Conservation (phyloP, 2,888 invertebrate species). For the Thereva unica region DNA sequence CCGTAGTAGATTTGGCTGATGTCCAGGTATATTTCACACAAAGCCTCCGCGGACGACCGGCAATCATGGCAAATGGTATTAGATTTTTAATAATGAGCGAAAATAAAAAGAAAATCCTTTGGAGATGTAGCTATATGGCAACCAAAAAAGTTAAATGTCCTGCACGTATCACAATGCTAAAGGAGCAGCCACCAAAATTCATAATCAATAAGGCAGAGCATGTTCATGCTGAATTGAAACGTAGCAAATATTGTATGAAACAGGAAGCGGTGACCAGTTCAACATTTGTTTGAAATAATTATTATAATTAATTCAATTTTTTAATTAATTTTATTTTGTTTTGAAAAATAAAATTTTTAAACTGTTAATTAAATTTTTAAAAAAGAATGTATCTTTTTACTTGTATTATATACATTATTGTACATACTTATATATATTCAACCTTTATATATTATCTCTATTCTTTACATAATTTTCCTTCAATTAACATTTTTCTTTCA, state of each 20-base stretch:
- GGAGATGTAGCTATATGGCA: slow-evolving; percentile 59
- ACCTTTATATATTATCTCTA: background rate
- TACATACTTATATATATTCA: background rate
- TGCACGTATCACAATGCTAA: slow-evolving; percentile 57
- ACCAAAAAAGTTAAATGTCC: slow-evolving; percentile 58
- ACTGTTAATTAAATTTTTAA: too few relatives aligned
- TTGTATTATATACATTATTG: too few relatives aligned
- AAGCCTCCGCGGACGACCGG: slow-evolving; percentile 56
- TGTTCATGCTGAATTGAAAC: slow-evolving; percentile 56
- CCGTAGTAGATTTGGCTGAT: slow-evolving; percentile 54
- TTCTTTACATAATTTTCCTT: background rate
- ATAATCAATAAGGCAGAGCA: slow-evolving; percentile 57
- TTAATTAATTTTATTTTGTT: slow-evolving; percentile 6
- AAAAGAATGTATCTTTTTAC: too few relatives aligned
- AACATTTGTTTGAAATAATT: slow-evolving; percentile 16
- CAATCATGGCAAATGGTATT: slow-evolving; percentile 58
- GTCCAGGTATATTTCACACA: slow-evolving; percentile 56
- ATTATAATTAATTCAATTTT: slow-evolving; percentile 2
- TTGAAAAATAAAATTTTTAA: too few relatives aligned
- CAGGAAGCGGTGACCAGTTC: slow-evolving; percentile 44
- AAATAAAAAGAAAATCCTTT: slow-evolving; percentile 57
- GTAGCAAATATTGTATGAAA: slow-evolving; percentile 55
- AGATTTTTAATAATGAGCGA: slow-evolving; percentile 59
- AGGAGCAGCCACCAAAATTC: slow-evolving; percentile 57
- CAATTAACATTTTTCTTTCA: slow-evolving; percentile 23